phyloP scores from a whole-genome alignment of 2,113 vertebrate species.

The Hirundichthys speculiger region DNA sequence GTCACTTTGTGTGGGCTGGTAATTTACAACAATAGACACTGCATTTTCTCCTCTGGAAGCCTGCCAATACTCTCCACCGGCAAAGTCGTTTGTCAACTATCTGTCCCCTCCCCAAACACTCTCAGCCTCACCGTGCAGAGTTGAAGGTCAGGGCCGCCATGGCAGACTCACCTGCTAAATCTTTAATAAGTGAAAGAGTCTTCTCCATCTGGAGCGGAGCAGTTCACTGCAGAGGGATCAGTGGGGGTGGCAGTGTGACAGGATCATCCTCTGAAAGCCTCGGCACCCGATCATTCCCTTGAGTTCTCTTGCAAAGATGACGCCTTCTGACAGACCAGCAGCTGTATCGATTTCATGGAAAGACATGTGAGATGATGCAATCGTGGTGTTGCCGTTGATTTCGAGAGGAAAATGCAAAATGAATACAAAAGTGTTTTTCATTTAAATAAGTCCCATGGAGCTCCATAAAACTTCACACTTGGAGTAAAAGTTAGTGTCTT shows the following conservation, averaged over 20 bases:
- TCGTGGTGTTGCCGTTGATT: slow-evolving; percentile 33
- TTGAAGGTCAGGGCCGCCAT: slow-evolving; percentile 56
- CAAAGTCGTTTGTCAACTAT: slow-evolving; percentile 47
- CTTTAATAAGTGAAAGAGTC: slow-evolving; percentile 62
- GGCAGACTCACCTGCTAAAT: slow-evolving; percentile 51
- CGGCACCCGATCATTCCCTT: slow-evolving; percentile 34
- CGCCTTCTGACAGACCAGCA: slow-evolving; percentile 66
- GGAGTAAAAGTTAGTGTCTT: slow-evolving; percentile 3
- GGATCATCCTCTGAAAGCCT: slow-evolving; percentile 47
- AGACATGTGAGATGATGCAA: slow-evolving; percentile 62
- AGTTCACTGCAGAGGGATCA: slow-evolving; percentile 42
- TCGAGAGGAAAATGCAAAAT: slow-evolving; percentile 16
- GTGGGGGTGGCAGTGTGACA: slow-evolving; percentile 38
- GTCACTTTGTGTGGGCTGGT: slow-evolving; percentile 57
- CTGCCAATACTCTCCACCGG: slow-evolving; percentile 44
- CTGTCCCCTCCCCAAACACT: slow-evolving; percentile 19
- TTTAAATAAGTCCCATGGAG: not conserved
- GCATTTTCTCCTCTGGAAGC: slow-evolving; percentile 55
- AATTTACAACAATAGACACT: slow-evolving; percentile 68
- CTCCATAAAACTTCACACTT: slow-evolving; percentile 5
- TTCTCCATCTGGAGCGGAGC: slow-evolving; percentile 59
- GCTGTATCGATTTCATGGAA: slow-evolving; percentile 46
- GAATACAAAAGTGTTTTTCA: not conserved
- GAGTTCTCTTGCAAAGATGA: slow-evolving; percentile 41
- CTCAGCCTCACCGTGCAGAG: slow-evolving; percentile 15